phyloP scores from a whole-genome alignment of 1,140 invertebrate genomes.

The Pararge aegeria region DNA sequence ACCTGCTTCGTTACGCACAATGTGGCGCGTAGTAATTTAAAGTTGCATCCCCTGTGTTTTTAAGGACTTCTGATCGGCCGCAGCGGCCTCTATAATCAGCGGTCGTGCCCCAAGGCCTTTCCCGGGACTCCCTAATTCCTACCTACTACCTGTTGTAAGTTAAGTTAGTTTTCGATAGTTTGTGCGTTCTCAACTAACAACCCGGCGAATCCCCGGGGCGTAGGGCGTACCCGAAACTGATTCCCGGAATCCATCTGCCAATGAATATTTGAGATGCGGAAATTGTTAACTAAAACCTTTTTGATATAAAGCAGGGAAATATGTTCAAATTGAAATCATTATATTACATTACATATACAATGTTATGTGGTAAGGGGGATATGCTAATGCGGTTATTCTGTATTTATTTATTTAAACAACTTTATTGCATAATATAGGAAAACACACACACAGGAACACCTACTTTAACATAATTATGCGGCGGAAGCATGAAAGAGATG shows the following conservation, averaged over 20 bases:
- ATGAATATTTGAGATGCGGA: conserved; percentile 35
- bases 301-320: neutral
- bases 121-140: conserved; percentile 15
- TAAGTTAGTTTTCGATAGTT: conserved; percentile 33
- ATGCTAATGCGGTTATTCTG: too few relatives aligned
- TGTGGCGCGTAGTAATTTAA: neutral
- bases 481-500: too few relatives aligned
- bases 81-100: conserved; percentile 1
- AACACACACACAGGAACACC: too few relatives aligned
- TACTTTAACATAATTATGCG: too few relatives aligned
- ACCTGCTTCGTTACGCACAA: too few relatives aligned
- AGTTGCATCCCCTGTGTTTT: neutral
- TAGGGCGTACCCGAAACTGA: conserved; percentile 18
- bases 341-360: too few relatives aligned
- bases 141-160: conserved; percentile 3
- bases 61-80: neutral
- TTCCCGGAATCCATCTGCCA: conserved; percentile 24
- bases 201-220: conserved; percentile 24
- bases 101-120: conserved; percentile 9
- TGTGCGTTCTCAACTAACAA: conserved; percentile 21
- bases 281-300: conserved; percentile 30
- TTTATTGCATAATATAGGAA: too few relatives aligned
- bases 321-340: too few relatives aligned
- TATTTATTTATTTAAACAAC: too few relatives aligned
- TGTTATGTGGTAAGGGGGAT: too few relatives aligned